Base-by-base conservation (phyloP, 2,888 invertebrate genomes). In the Sclerodermus sp. region DNA sequence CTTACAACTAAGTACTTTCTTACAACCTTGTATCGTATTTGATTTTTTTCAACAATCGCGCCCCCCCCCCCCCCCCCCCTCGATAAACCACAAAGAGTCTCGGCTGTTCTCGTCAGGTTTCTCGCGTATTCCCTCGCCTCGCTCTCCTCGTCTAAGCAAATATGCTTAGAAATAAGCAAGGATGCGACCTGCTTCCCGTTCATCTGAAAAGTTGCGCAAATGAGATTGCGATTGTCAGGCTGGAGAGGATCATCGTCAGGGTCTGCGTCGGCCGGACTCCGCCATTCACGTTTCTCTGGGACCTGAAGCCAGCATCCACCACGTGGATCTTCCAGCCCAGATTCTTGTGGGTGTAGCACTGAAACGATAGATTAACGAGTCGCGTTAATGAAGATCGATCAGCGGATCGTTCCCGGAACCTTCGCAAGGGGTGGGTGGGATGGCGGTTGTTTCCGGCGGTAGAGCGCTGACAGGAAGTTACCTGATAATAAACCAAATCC, bases 291-390 rank as follows among this genome's bases (percentile, higher is more conserved):
- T 75, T 76, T 45, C 70, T 74, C 42, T 70, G 71, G 1, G 77
- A 74, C 50, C 76, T 77, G 60, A 78, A 79, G 8, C 89, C 89
- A 0, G 86, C 85, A 68, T 93, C 87, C 10, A 92, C 87, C 1
- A 95, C 90, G 76, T 91, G 86, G 64, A 95, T 94, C 78, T 93
- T 95, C 94, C 94, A 95, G 42, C 95, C 95, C 23, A 95, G 81
- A 76, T 93, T 90, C 61, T 87, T 90, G 81, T 95, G 94, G n/a
- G 89, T 88, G 80, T 91, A 95, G 79, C 94, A 95, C 95, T 95
- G 81, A 13, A 81, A 80, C n/a, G n/a, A n/a, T n/a, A n/a, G n/a
- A n/a, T n/a, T n/a, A n/a, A n/a, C n/a, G n/a, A n/a, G n/a, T n/a
- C n/a, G n/a, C n/a, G n/a, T n/a, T n/a, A n/a, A n/a, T n/a, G n/a